Conservation (phyloP, 2,113 vertebrate species). For the Heterochromis multidens region DNA sequence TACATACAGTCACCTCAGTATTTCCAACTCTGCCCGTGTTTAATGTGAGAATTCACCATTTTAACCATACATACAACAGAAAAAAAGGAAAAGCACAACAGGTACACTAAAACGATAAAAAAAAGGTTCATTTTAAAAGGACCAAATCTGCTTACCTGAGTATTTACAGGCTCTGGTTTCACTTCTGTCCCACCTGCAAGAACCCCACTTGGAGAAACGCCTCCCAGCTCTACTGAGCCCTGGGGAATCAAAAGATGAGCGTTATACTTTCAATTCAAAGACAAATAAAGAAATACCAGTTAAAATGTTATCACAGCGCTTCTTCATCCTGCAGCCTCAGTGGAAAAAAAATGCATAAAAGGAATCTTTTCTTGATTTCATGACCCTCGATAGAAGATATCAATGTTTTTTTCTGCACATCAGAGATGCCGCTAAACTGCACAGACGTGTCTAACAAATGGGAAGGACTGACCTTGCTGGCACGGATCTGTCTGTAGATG, state of each 20-base stretch:
- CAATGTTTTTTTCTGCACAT: neutral
- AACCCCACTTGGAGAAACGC: slow-evolving; percentile 66
- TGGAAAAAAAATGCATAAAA: neutral
- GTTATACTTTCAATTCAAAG: neutral
- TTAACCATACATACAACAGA: neutral
- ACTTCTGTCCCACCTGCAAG: slow-evolving; percentile 73
- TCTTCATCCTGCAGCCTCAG: neutral
- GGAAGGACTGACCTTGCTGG: slow-evolving; percentile 84
- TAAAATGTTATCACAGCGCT: neutral
- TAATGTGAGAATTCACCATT: neutral
- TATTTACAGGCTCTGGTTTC: slow-evolving; percentile 75
- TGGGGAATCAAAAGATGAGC: slow-evolving; percentile 44
- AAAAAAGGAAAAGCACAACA: neutral
- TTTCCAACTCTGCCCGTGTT: neutral
- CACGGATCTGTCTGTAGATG: slow-evolving; percentile 94
- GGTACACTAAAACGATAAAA: rapidly evolving
- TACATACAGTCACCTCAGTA: neutral
- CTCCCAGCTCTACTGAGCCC: slow-evolving; percentile 90
- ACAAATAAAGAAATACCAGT: neutral
- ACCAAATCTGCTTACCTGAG: slow-evolving; percentile 48
- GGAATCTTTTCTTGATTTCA: neutral
- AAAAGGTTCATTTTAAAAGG: rapidly evolving
- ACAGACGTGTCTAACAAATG: neutral
- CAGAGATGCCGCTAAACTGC: neutral
- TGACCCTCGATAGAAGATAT: neutral